phyloP scores from a whole-genome alignment of 2,113 vertebrate species.

The Pituophis catenifer region DNA sequence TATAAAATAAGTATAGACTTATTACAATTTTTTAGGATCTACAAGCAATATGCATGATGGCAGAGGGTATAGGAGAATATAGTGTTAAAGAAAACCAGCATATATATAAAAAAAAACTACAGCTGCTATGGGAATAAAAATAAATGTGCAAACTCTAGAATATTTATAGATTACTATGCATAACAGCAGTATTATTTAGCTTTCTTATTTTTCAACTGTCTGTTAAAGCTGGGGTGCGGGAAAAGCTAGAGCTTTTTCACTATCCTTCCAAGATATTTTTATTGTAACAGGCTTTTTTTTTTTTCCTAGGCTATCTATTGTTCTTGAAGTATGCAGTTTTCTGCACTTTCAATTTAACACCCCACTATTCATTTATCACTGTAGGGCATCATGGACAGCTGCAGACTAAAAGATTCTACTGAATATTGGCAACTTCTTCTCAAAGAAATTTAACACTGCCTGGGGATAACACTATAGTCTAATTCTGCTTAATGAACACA shows the following conservation, averaged over 20 bases:
- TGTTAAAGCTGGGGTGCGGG: background rate
- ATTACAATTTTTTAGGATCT: background rate
- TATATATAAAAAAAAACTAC: background rate
- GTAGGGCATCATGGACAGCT: slow-evolving; percentile 60
- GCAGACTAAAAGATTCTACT: slow-evolving; percentile 60
- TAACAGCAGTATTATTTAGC: background rate
- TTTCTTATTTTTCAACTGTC: slow-evolving; percentile 17
- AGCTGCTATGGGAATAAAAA: background rate
- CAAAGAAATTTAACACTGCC: slow-evolving; percentile 53
- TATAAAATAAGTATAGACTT: background rate
- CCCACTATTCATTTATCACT: slow-evolving; percentile 64
- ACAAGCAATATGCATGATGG: background rate
- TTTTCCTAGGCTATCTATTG: slow-evolving; percentile 56
- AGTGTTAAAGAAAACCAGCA: slow-evolving; percentile 4
- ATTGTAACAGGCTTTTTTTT: slow-evolving; percentile 38
- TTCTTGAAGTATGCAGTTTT: slow-evolving; percentile 58
- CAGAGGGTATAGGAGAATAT: background rate
- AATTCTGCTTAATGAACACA: slow-evolving; percentile 68
- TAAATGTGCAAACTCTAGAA: slow-evolving; percentile 1
- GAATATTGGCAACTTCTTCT: slow-evolving; percentile 54
- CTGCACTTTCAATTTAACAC: slow-evolving; percentile 64
- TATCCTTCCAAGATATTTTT: slow-evolving; percentile 23
- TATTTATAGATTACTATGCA: slow-evolving; percentile 10
- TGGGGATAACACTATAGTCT: slow-evolving; percentile 57
- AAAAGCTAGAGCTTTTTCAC: slow-evolving; percentile 21